Evolutionary conservation across 2,888 invertebrate genomes (phyloP), one percentile per base, ranked within the genome.

Genomic region (Lepeophtheirus nordmannii): DNA sequence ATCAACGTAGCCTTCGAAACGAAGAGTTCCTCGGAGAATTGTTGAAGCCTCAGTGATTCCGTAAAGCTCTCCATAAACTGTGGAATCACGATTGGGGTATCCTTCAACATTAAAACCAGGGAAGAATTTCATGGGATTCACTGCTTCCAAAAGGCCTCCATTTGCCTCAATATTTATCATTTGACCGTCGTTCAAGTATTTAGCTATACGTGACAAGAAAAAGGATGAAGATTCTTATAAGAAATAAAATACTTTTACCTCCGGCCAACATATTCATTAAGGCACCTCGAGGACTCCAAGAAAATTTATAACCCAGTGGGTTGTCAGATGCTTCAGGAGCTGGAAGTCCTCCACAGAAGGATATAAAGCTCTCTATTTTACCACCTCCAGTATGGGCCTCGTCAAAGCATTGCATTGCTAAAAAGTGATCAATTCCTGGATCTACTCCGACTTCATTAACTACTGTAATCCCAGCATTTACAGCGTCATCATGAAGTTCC

Each of bases 381-480:
- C 72, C 69, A 41, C 70, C 70, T 10, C 67, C 84, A 68, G 82
- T 84, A 73, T 89, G 86, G 12, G 90, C 85, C 71, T 93, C 87
- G 74, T 97, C 92, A 72, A 98, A 93, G 74, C 92, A 93, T 74
- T 99, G 94, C 77, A 97, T 82, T 0, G 98, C 98, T 67, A 99
- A 77, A 70, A 99, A 80, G 76, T 98, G 98, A 76, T 96, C 94
- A 70, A 94, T 93, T n/a, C 97, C 98, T 0, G 98, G 98, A 75
- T 99, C 98, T 39, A 99, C 79, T 0, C 98, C 98, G 0, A 94
- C 86, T 78, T 98, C 98, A 74, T 97, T 98, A 69, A 99, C 79
- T 57, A 98, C 82, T 0, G 96, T 96, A 0, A 99, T 81, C 0
- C 90, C 93, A 0, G 91, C 90, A 40, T 86, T 84, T 62, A 83